phyloP scores from a whole-genome alignment of 2,888 invertebrate species.

The Dolichomitus sp. region DNA sequence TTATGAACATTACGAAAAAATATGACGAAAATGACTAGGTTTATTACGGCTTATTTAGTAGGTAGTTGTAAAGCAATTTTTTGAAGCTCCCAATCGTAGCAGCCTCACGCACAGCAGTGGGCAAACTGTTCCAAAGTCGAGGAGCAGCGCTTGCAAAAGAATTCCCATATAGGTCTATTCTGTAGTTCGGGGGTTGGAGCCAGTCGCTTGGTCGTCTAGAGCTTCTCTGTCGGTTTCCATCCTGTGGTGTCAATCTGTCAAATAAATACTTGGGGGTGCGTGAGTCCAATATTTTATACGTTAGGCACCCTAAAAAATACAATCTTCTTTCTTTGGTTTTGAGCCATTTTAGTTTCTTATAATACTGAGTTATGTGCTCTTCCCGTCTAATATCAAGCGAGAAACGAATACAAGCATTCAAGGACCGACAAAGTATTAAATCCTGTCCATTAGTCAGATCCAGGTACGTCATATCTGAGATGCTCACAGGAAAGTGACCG shows the following conservation, averaged over 20 bases:
- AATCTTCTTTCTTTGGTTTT: not conserved
- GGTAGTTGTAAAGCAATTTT: too few species aligned
- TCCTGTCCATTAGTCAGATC: slow-evolving; percentile 22
- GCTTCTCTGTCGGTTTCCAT: not conserved
- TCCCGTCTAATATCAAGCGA: not conserved
- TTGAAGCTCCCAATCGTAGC: too few species aligned
- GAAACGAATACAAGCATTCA: not conserved
- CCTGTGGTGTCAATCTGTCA: not conserved
- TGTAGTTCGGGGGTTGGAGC: not conserved
- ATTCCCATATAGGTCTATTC: not conserved
- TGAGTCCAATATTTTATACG: not conserved
- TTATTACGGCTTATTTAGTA: too few species aligned
- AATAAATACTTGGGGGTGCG: not conserved
- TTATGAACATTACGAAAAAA: too few species aligned
- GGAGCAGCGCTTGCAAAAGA: not conserved
- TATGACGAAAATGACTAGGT: too few species aligned
- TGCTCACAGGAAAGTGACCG: too few species aligned
- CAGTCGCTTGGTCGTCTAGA: not conserved
- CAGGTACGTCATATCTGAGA: too few species aligned
- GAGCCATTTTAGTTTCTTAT: not conserved
- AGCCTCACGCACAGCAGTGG: too few species aligned
- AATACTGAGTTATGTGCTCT: not conserved
- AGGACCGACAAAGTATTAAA: not conserved
- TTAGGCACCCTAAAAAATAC: not conserved
- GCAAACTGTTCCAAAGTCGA: not conserved